Percentiles rank a stretch among this genome's conserved stretches.
Conservation (phyloP, 2,797 vertebrate species). For the Sarcoramphus papa region DNA sequence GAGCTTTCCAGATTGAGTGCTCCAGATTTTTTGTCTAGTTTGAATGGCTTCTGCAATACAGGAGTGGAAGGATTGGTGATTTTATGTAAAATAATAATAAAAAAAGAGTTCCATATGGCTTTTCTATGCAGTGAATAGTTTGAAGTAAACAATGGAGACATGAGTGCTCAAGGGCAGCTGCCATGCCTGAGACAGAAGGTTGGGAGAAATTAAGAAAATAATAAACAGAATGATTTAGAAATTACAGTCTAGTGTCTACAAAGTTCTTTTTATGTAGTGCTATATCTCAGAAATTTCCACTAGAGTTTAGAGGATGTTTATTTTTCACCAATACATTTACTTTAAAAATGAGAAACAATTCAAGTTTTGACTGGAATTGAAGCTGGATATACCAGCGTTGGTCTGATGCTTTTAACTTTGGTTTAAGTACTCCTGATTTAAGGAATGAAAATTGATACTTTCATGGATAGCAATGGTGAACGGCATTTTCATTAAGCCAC, state of each 20-base stretch:
- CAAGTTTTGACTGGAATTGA: background rate
- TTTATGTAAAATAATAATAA: background rate
- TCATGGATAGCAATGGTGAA: background rate
- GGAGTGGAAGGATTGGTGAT: background rate
- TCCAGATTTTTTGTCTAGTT: background rate
- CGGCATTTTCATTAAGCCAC: background rate
- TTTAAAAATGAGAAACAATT: background rate
- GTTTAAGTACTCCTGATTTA: background rate
- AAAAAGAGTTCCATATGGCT: background rate
- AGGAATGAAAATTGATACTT: background rate
- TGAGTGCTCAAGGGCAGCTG: background rate
- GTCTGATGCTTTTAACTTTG: background rate
- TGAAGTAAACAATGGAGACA: background rate
- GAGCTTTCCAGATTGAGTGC: background rate
- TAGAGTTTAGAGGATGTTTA: background rate
- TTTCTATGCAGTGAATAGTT: background rate
- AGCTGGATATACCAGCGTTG: background rate
- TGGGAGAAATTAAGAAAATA: background rate
- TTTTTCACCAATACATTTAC: background rate
- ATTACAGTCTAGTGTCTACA: background rate
- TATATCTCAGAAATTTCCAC: background rate
- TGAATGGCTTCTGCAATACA: background rate
- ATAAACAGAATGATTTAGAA: background rate
- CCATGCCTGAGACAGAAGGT: background rate
- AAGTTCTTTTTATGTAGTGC: background rate